Percentiles rank a stretch among this genome's conserved stretches.
phyloP scores from a whole-genome alignment of 2,888 invertebrate species.

The Coecobrya sp. region DNA sequence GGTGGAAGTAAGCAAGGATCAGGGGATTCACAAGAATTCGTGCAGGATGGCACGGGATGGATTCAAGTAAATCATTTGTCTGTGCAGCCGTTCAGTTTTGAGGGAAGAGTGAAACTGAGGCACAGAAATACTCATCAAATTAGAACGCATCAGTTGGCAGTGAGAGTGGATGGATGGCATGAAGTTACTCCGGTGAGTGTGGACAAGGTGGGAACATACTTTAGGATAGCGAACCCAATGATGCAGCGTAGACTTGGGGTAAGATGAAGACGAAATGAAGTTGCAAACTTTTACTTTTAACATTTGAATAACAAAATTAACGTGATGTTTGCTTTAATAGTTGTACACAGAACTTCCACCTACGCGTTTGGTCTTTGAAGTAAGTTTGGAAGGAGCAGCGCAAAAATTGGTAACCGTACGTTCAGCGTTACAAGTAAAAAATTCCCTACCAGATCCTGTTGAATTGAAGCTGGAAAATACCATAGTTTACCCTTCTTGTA shows the following conservation, averaged over 20 bases:
- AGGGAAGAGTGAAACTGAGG: conserved; percentile 91
- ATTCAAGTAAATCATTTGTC: conserved; percentile 92
- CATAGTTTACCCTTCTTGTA: conserved; percentile 85
- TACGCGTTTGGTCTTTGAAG: conserved; percentile 96
- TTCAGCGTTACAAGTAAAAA: conserved; percentile 94
- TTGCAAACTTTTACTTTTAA: conserved; percentile 2
- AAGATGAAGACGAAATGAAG: conserved; percentile 41
- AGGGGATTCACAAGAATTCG: not conserved
- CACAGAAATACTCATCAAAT: conserved; percentile 93
- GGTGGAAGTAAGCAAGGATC: not conserved
- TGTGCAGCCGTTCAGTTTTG: conserved; percentile 95
- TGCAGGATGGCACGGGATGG: conserved; percentile 89
- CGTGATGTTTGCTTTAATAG: conserved; percentile 43
- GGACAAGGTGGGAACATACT: conserved; percentile 98
- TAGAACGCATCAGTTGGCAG: conserved; percentile 95
- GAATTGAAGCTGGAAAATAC: conserved; percentile 92
- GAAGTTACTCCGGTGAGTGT: conserved; percentile 96
- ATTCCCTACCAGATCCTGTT: conserved; percentile 92
- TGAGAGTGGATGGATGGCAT: conserved; percentile 97
- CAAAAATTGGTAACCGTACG: conserved; percentile 97
- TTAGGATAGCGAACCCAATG: conserved; percentile 90
- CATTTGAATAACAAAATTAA: not conserved
- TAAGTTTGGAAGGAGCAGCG: conserved; percentile 97
- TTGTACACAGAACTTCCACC: conserved; percentile 88
- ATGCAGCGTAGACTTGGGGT: conserved; percentile 84